Evolutionary conservation across 2,797 vertebrate species (phyloP).

Genomic region (Pipistrellus nathusii): DNA sequence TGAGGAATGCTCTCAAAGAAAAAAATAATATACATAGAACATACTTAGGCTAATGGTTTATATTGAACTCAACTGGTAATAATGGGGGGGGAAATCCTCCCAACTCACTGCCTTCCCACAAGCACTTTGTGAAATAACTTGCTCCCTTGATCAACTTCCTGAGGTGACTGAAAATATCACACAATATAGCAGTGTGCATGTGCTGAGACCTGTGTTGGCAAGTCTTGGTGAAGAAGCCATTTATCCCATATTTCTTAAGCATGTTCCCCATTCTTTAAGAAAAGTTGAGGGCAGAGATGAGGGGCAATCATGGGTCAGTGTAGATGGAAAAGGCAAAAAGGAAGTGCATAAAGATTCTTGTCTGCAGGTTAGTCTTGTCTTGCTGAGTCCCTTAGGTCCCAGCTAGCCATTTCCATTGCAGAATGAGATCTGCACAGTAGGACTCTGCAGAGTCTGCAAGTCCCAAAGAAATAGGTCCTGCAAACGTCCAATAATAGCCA

Average conservation of each 20-base stretch:
- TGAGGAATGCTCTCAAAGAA: not conserved
- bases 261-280: not conserved
- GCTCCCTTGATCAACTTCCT: not conserved
- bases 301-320: not conserved
- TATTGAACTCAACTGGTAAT: not conserved
- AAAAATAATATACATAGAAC: not conserved
- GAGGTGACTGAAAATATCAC: not conserved
- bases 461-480: slow-evolving; percentile 73
- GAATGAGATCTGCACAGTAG: slow-evolving; percentile 74
- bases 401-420: slow-evolving; percentile 57
- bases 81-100: not conserved
- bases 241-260: not conserved
- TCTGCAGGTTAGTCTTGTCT: slow-evolving; percentile 44
- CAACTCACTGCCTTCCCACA: not conserved
- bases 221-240: not conserved
- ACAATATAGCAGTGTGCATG: not conserved
- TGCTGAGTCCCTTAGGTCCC: not conserved
- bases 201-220: not conserved
- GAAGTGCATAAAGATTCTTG: not conserved
- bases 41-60: not conserved
- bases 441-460: slow-evolving; percentile 72
- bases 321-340: not conserved
- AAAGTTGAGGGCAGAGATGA: slow-evolving; percentile 33
- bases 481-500: slow-evolving; percentile 73
- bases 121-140: slow-evolving; percentile 8